A percentile compares a stretch with the other conserved stretches of the same genome.
phyloP scores from a whole-genome alignment of 2,888 invertebrate species.

The Oligia strigilis region DNA sequence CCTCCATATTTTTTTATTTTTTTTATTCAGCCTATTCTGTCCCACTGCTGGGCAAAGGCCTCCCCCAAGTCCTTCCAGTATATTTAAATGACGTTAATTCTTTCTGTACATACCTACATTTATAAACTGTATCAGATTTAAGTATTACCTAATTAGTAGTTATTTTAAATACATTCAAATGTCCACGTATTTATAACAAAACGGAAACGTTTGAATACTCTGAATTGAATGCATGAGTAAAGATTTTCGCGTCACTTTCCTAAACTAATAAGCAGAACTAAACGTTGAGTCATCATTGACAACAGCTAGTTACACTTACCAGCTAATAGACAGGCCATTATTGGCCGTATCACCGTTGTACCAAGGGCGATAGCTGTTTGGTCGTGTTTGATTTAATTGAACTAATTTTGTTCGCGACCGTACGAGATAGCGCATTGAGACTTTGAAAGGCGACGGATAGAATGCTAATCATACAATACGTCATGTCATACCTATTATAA shows the following conservation, averaged over 20 bases:
- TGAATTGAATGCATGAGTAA: slow-evolving; percentile 62
- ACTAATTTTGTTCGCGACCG: slow-evolving; percentile 64
- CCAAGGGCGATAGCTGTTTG: slow-evolving; percentile 57
- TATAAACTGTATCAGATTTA: not conserved
- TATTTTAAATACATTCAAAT: slow-evolving; percentile 42
- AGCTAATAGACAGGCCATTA: slow-evolving; percentile 50
- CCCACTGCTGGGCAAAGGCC: no score
- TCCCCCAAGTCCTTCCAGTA: no score
- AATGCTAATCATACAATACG: slow-evolving; percentile 27
- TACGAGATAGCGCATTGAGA: slow-evolving; percentile 61
- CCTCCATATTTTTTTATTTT: no score
- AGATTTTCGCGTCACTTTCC: slow-evolving; percentile 77
- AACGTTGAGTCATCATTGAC: slow-evolving; percentile 74
- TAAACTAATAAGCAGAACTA: slow-evolving; percentile 76
- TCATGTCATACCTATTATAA: no score
- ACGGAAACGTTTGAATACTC: slow-evolving; percentile 41
- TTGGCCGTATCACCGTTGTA: slow-evolving; percentile 45
- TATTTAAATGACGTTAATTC: not conserved
- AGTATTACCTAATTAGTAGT: not conserved
- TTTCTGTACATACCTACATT: not conserved
- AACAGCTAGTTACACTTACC: slow-evolving; percentile 62
- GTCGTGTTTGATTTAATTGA: slow-evolving; percentile 66
- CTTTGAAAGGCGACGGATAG: slow-evolving; percentile 60
- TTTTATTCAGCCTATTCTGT: no score
- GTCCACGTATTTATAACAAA: slow-evolving; percentile 42